Evolutionary conservation across 2,113 vertebrate species (phyloP).

Genomic region (Lycocorax pyrrhopterus): DNA sequence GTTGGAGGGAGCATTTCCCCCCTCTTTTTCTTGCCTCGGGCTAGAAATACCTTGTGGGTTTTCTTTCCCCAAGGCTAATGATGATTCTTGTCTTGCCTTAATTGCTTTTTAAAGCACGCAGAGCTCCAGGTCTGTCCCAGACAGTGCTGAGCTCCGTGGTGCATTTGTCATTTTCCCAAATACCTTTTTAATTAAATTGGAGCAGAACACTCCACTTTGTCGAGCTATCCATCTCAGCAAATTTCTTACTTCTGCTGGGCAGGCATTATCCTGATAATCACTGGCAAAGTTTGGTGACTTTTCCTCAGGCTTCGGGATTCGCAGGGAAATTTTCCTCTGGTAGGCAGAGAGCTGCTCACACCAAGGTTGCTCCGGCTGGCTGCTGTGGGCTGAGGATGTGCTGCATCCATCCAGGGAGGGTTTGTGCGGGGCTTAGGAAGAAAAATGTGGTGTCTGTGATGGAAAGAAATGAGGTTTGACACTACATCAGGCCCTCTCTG

Average conservation of each 20-base stretch:
- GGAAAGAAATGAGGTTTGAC: background rate
- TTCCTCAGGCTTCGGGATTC: background rate
- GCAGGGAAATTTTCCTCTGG: background rate
- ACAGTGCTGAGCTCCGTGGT: background rate
- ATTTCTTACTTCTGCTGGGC: background rate
- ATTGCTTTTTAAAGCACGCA: background rate
- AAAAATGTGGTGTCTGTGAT: background rate
- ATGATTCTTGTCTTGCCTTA: background rate
- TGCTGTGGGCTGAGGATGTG: background rate
- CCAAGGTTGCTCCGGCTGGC: background rate
- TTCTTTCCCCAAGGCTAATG: background rate
- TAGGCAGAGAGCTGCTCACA: background rate
- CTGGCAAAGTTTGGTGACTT: background rate
- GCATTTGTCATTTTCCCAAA: slow-evolving; percentile 9
- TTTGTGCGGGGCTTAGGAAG: background rate
- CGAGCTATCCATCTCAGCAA: background rate
- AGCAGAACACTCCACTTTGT: background rate
- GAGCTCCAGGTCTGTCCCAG: background rate
- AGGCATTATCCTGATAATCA: background rate
- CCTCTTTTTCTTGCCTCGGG: background rate
- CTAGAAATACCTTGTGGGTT: background rate
- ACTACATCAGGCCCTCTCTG: background rate
- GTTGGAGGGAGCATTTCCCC: background rate
- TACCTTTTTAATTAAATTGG: slow-evolving; percentile 30
- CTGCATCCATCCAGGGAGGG: background rate